Percentiles rank a stretch among this genome's conserved stretches.
Conservation (phyloP, 2,797 vertebrate genomes). For the Micropoecilia bifurca region DNA sequence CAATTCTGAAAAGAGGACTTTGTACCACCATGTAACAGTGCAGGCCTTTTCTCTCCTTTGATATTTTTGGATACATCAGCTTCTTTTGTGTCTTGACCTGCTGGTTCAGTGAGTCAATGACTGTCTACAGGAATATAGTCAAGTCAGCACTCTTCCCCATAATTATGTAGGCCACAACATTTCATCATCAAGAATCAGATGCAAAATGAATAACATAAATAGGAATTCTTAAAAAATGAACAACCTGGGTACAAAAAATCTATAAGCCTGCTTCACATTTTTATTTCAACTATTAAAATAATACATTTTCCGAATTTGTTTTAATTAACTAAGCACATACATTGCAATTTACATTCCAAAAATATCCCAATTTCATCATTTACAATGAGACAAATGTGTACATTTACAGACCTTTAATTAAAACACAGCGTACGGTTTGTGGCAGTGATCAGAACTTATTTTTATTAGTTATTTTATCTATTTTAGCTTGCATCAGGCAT, state of each 20-base stretch:
- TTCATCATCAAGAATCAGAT: background rate
- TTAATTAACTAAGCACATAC: background rate
- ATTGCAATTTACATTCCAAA: background rate
- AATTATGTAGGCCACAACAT: background rate
- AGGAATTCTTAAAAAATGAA: background rate
- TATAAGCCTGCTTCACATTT: background rate
- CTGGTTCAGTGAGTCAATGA: background rate
- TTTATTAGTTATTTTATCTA: slow-evolving; percentile 28
- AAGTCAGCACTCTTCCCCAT: background rate
- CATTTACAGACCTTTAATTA: slow-evolving; percentile 21
- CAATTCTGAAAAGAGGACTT: background rate
- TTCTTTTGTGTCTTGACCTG: background rate
- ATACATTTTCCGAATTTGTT: background rate
- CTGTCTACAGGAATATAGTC: background rate
- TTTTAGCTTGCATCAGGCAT: slow-evolving; percentile 26
- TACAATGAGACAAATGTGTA: background rate
- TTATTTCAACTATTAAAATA: background rate
- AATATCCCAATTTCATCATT: background rate
- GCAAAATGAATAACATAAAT: background rate
- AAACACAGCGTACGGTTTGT: slow-evolving; percentile 20
- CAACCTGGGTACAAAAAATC: background rate
- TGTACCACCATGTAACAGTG: background rate
- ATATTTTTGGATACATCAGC: background rate
- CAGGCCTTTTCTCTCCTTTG: background rate
- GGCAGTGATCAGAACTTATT: slow-evolving; percentile 21